Percentiles rank a stretch among this genome's conserved stretches.
Conservation (phyloP, 1,140 invertebrate genomes). For the Lethrus apterus region DNA sequence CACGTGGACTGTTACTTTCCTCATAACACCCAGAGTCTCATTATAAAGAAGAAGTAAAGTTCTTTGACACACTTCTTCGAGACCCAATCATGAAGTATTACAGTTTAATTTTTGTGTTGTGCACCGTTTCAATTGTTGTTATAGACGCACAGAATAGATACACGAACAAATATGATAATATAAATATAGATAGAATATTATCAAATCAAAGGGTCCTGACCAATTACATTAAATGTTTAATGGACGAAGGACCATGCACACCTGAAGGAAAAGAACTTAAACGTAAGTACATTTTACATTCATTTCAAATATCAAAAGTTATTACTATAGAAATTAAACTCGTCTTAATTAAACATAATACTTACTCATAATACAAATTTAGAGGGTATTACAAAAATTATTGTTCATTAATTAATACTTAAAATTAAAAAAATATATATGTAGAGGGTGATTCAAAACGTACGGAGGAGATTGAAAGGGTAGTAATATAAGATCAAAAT, state of each 20-base stretch:
- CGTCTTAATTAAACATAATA: too few relatives aligned
- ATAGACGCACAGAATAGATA: constrained; percentile 38
- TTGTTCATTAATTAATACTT: too few relatives aligned
- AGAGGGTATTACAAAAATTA: too few relatives aligned
- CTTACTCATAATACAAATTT: too few relatives aligned
- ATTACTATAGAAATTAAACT: too few relatives aligned
- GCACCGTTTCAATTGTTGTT: background rate
- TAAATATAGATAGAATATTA: constrained; percentile 56
- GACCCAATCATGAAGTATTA: background rate
- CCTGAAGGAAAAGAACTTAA: constrained; percentile 58
- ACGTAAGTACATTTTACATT: constrained; percentile 49
- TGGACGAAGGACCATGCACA: constrained; percentile 61
- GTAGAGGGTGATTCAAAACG: too few relatives aligned
- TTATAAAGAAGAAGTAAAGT: background rate
- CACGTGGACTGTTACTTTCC: background rate
- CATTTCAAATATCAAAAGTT: too few relatives aligned
- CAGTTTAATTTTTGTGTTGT: background rate
- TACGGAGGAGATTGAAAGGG: too few relatives aligned
- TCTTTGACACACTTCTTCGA: background rate
- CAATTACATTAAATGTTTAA: constrained; percentile 57
- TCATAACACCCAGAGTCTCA: background rate
- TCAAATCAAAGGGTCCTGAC: constrained; percentile 52
- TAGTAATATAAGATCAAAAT: too few relatives aligned
- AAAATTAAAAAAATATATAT: too few relatives aligned
- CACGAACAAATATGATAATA: constrained; percentile 51